Conservation (phyloP, 2,888 invertebrate species). For the Drosophila lacicola region DNA sequence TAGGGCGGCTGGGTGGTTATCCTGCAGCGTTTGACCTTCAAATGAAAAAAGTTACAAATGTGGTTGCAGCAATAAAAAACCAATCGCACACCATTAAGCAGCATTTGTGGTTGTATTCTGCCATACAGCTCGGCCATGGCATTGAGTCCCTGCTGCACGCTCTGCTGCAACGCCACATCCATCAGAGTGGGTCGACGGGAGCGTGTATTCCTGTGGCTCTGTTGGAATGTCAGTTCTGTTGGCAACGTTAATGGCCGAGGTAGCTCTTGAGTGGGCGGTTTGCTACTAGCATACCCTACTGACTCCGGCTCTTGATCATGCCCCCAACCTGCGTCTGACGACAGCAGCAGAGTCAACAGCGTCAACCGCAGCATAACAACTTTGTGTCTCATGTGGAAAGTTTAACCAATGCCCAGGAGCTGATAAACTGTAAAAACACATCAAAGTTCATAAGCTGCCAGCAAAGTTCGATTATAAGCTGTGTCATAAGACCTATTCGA, state of each 20-base stretch:
- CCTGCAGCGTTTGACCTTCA: constrained; percentile 82
- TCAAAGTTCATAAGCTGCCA: constrained; percentile 7
- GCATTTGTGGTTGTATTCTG: constrained; percentile 83
- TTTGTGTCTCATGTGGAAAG: constrained; percentile 17
- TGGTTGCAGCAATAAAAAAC: constrained; percentile 22
- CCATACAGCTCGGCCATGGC: constrained; percentile 84
- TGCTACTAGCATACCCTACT: constrained; percentile 26
- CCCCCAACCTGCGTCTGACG: constrained; percentile 2
- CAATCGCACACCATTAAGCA: constrained; percentile 80
- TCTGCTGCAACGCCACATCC: constrained; percentile 83
- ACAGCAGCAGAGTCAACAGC: constrained; percentile 31
- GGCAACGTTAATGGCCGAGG: constrained; percentile 66
- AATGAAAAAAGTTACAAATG: constrained; percentile 24
- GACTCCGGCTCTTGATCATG: constrained; percentile 14
- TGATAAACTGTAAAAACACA: constrained; percentile 8
- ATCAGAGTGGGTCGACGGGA: constrained; percentile 79
- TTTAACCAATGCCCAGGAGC: constrained; percentile 2
- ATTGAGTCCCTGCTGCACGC: constrained; percentile 83
- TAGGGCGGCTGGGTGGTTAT: constrained; percentile 84
- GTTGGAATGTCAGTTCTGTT: constrained; percentile 28
- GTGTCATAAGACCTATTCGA: not conserved
- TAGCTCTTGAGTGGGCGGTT: constrained; percentile 68
- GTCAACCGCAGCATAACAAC: constrained; percentile 51
- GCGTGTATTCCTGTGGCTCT: constrained; percentile 43
- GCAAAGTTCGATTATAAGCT: not conserved